These are phyloP conservation scores for Cydia splendana DNA, from an alignment of 1,140 invertebrate genomes.

Conservation along the genomic window DNA sequence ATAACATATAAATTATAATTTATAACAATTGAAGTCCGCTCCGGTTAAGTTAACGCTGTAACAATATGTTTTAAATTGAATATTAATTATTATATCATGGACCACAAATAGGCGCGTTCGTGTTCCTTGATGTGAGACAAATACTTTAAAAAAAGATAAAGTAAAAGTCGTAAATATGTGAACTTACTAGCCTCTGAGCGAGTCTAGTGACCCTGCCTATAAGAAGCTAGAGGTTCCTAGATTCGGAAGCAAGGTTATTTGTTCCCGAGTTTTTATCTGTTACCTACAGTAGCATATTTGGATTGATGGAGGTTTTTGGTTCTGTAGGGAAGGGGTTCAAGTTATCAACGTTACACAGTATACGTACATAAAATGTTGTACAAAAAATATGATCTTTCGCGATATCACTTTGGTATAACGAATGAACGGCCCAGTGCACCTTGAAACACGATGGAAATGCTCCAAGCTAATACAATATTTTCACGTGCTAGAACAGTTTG, in stretches of 20 bases:
- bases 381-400: neutral
- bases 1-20: slow-evolving; percentile 28
- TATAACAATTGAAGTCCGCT: slow-evolving; percentile 12
- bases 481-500: neutral
- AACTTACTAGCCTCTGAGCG: no score
- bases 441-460: neutral
- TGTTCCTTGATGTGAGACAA: neutral
- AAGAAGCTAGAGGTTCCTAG: no score
- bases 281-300: no score
- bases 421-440: neutral
- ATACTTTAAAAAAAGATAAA: neutral
- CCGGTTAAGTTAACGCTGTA: neutral
- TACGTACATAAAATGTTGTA: no score
- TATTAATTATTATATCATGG: neutral
- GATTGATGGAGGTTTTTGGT: no score
- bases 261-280: no score
- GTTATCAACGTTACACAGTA: no score
- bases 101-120: neutral
- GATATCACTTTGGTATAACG: neutral
- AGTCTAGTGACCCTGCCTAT: no score
- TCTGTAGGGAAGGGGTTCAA: no score
- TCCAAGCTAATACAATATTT: neutral
- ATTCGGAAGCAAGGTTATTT: no score
- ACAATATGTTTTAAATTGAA: slow-evolving; percentile 23
- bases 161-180: neutral